Percentiles rank a stretch among this genome's conserved stretches.
phyloP scores from a whole-genome alignment of 2,797 vertebrate genomes.

The Threskiornis aethiopicus region DNA sequence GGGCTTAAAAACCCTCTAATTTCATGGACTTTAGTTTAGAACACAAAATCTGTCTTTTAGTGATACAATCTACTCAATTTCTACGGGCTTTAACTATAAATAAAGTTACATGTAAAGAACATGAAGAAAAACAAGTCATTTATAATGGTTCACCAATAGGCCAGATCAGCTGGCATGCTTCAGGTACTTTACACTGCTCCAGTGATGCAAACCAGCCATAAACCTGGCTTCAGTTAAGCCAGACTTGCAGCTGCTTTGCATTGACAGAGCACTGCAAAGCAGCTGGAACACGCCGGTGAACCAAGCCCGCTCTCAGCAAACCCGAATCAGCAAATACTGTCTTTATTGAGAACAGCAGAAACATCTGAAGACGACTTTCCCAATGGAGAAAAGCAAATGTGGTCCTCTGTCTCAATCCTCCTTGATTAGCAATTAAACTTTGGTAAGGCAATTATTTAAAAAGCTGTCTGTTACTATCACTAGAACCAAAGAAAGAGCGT shows the following conservation, averaged over 20 bases:
- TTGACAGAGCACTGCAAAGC: not conserved
- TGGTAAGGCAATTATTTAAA: not conserved
- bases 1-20: not conserved
- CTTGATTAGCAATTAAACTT: not conserved
- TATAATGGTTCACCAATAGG: constrained; percentile 50
- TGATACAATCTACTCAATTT: not conserved
- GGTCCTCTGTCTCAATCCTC: not conserved
- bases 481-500: not conserved
- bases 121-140: constrained; percentile 51
- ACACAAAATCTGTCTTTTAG: not conserved
- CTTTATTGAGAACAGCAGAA: not conserved
- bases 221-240: constrained; percentile 30
- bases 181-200: constrained; percentile 32
- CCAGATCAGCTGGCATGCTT: constrained; percentile 47
- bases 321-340: not conserved
- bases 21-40: not conserved
- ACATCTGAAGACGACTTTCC: not conserved
- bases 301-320: not conserved
- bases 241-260: constrained; percentile 26
- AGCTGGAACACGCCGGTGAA: not conserved
- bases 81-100: not conserved
- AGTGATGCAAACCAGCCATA: constrained; percentile 45
- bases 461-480: not conserved
- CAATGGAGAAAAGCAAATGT: not conserved
- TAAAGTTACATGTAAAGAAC: not conserved